Percentiles rank a stretch among this genome's conserved stretches.
Evolutionary conservation across 2,888 invertebrate species (phyloP).

Genomic region (Catonia carolina): DNA sequence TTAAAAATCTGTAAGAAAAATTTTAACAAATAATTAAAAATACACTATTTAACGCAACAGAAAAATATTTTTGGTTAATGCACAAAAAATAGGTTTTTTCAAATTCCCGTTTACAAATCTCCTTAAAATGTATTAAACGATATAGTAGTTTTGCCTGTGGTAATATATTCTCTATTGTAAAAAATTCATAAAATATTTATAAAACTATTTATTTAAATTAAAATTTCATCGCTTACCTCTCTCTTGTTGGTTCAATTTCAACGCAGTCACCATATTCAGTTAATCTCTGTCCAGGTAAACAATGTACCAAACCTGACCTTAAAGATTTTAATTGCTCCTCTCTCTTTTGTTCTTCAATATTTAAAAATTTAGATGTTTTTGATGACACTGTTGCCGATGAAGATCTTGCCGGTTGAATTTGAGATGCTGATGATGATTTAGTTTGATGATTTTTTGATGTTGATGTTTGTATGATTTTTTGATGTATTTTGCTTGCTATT

Average conservation of each 20-base stretch:
- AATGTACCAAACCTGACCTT: background rate
- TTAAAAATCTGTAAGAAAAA: too few species aligned
- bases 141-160: too few species aligned
- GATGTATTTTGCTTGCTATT: too few species aligned
- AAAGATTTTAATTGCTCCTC: background rate
- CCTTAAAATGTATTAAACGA: too few species aligned
- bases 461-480: background rate
- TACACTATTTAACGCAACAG: too few species aligned
- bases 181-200: too few species aligned
- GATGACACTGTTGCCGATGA: background rate
- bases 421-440: background rate
- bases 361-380: background rate
- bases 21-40: too few species aligned
- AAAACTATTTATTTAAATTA: too few species aligned
- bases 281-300: conserved; percentile 3
- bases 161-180: too few species aligned
- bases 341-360: background rate
- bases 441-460: background rate
- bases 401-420: background rate
- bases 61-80: too few species aligned
- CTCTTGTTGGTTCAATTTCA: background rate
- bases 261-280: background rate
- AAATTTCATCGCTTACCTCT: background rate
- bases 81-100: too few species aligned
- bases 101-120: too few species aligned